A percentile compares a stretch with the other conserved stretches of the same genome.
Conservation (phyloP, 1,140 invertebrate genomes). For the Procambarus virginalis region DNA sequence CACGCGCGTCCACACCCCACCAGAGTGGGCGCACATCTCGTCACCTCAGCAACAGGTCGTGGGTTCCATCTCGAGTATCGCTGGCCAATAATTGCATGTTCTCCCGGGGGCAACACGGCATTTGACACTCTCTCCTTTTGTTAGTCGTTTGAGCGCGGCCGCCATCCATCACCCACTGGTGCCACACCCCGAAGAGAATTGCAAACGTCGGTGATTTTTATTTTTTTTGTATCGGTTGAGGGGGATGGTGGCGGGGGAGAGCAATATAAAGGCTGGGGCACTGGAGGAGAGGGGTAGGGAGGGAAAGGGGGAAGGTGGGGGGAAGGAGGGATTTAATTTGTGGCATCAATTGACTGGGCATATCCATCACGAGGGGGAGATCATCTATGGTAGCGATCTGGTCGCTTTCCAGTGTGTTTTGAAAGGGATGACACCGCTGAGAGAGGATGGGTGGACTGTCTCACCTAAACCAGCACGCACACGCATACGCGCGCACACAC, state of each 20-base stretch:
- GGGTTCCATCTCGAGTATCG: constrained; percentile 26
- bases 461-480: neutral
- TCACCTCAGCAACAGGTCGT: neutral
- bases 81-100: constrained; percentile 56
- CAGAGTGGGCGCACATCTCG: neutral
- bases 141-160: constrained; percentile 49
- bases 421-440: neutral
- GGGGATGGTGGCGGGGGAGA: neutral
- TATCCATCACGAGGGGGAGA: neutral
- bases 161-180: constrained; percentile 52
- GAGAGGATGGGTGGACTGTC: neutral
- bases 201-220: neutral
- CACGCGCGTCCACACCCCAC: too few relatives aligned
- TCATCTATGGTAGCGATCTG: neutral
- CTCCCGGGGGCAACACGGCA: constrained; percentile 47
- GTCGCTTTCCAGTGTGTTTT: neutral
- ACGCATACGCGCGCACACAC: constrained; percentile 16
- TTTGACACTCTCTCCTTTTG: constrained; percentile 54
- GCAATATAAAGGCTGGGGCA: too few relatives aligned
- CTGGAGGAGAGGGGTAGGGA: too few relatives aligned
- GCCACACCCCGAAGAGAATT: constrained; percentile 12
- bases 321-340: neutral
- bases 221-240: too few relatives aligned
- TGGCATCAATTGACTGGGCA: neutral
- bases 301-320: too few relatives aligned